Evolutionary conservation across 2,888 invertebrate genomes (phyloP), one percentile per base, ranked within the genome.

Genomic region (Augochlorella aurata): DNA sequence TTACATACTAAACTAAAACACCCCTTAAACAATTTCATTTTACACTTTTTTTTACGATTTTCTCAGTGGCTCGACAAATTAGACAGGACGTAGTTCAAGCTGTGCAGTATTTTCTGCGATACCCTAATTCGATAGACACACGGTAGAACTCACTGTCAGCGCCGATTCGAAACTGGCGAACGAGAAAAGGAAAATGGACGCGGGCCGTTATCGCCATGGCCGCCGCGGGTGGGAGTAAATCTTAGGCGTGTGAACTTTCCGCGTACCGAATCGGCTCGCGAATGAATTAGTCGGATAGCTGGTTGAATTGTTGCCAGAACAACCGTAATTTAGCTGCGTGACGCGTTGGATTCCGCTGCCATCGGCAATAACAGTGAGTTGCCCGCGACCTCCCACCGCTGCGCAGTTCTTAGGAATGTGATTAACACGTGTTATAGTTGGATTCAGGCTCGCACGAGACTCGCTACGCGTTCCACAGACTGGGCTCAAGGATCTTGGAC

Each of bases 271-370:
- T 79, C 74, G 79, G 66, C 52, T 45, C 79, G 29, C 58, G 71
- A 63, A 45, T 49, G 50, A 78, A 68, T 84, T 66, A 74, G 74
- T 65, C 58, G 49, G 52, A 38, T 5, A 12, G 61, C 68, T 58
- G 74, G 63, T 86, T 86, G 86, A 86, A 85, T 84, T 84, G 82
- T 79, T 86, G 86, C 86, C 87, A 86, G 81, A 86, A 80, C 65
- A 79, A 75, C 74, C 49, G 70, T 79, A 77, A 84, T 86, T 68
- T 79, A 76, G 50, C 44, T 54, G 63, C 44, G 38, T 50, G 58
- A 29, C 67, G 52, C 52, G 69, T 71, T 61, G 67, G 71, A 67
- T 67, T 74, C 71, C 54, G 63, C 58, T 54, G 61, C 52, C 61
- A 71, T 74, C 66, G 71, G 14, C 58, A 50, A 61, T 69, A 73